Evolutionary conservation across 2,797 vertebrate genomes (phyloP).

Genomic region (Pseudopleuronectes americanus): DNA sequence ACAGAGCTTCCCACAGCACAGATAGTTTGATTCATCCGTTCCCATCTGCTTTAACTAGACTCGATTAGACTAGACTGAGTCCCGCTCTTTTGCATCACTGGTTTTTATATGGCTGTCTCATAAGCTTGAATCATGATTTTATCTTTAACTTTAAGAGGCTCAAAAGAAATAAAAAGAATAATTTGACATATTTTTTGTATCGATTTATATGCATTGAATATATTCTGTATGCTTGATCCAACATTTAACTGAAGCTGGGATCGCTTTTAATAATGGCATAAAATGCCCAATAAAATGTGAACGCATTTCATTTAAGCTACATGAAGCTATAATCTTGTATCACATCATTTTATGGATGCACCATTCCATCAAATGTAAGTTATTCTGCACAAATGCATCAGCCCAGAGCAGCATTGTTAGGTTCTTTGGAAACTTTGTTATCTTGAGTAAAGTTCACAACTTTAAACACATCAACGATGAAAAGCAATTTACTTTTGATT

Average conservation of each 20-base stretch:
- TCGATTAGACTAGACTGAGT: neutral
- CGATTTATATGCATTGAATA: constrained; percentile 5
- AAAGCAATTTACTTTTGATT: neutral
- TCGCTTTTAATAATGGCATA: neutral
- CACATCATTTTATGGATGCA: neutral
- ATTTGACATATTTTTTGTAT: neutral
- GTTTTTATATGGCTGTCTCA: neutral
- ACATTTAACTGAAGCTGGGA: neutral
- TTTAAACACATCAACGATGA: neutral
- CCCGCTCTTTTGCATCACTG: neutral
- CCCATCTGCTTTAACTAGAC: neutral
- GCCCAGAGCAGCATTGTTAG: neutral
- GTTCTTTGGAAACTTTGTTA: neutral
- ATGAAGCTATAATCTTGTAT: neutral
- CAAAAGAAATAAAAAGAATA: neutral
- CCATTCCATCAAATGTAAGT: neutral
- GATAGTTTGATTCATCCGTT: neutral
- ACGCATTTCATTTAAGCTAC: neutral
- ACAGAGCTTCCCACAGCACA: neutral
- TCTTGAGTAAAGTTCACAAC: neutral
- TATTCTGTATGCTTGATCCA: constrained; percentile 1
- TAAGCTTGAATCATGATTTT: neutral
- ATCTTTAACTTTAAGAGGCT: too few species aligned
- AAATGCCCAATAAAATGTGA: neutral
- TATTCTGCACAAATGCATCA: neutral